phyloP scores from a whole-genome alignment of 64 coral and sea anemone genomes.

The Pocillopora verrucosa region DNA sequence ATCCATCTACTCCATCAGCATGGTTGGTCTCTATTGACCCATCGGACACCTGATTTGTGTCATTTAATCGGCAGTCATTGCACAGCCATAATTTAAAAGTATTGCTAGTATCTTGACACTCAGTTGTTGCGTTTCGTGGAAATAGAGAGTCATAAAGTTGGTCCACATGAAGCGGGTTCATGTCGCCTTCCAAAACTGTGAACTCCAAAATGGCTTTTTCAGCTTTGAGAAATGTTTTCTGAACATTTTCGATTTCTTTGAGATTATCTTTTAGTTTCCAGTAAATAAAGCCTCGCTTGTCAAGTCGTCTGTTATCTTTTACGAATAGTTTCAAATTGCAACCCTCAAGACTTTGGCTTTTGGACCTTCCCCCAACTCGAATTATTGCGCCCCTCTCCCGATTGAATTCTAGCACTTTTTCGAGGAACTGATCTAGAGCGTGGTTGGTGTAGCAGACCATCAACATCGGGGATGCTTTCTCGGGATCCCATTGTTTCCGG shows the following conservation, averaged over 20 bases:
- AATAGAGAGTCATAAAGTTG: neutral
- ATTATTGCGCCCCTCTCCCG: slow-evolving; percentile 9
- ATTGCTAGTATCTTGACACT: neutral
- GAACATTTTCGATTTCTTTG: neutral
- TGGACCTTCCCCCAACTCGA: slow-evolving; percentile 41
- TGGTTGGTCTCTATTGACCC: neutral
- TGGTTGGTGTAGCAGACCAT: slow-evolving; percentile 94
- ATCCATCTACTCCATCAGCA: neutral
- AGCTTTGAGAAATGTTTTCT: neutral
- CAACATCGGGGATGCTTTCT: slow-evolving; percentile 52
- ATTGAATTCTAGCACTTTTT: slow-evolving; percentile 33
- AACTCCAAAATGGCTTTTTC: neutral
- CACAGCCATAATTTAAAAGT: slow-evolving; percentile 29
- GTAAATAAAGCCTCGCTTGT: neutral
- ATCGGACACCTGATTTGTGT: neutral
- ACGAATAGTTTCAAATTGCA: slow-evolving; percentile 40
- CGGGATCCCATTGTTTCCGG: slow-evolving; percentile 37
- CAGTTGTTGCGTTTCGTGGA: neutral
- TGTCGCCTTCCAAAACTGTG: neutral
- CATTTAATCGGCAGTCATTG: neutral
- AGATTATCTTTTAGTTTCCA: neutral
- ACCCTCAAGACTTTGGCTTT: slow-evolving; percentile 23
- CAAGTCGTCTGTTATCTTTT: neutral
- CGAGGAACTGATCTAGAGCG: slow-evolving; percentile 85
- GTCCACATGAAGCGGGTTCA: neutral